Evolutionary conservation across 2,797 vertebrate species (phyloP).

Genomic region (Syncerus caffer): DNA sequence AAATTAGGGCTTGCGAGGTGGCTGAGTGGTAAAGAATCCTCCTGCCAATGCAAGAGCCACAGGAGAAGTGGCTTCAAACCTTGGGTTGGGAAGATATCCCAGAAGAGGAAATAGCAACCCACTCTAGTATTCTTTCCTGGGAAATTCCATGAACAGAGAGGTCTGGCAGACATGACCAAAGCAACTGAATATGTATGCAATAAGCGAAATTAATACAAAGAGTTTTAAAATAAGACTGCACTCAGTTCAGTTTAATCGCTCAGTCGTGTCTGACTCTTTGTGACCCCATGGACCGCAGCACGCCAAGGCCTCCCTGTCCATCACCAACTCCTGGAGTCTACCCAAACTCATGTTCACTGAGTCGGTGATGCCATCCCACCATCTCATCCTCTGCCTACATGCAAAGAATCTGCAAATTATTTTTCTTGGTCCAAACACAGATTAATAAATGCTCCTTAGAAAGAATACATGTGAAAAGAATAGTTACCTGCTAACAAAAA

Average conservation of each 20-base stretch:
- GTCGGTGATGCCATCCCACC: not conserved
- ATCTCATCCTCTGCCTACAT: not conserved
- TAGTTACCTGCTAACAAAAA: not conserved
- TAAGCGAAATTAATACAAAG: not conserved
- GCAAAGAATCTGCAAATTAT: not conserved
- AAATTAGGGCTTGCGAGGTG: not conserved
- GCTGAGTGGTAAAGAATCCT: not conserved
- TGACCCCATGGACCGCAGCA: fast-evolving
- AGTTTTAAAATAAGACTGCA: not conserved
- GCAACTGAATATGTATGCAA: not conserved
- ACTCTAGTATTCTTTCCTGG: not conserved
- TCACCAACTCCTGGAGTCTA: not conserved
- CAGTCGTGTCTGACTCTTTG: not conserved
- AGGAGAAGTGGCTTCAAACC: not conserved
- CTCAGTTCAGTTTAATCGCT: not conserved
- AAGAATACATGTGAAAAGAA: not conserved
- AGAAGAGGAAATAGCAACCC: not conserved
- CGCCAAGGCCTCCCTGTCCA: not conserved
- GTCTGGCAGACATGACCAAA: not conserved
- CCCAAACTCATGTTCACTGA: not conserved
- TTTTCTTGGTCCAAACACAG: not conserved
- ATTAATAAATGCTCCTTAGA: not conserved
- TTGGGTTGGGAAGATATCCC: not conserved
- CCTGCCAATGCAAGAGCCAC: not conserved
- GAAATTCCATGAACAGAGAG: not conserved